Percentiles rank a stretch among this genome's conserved stretches.
These are phyloP conservation scores for Merodon equestris DNA, from an alignment of 2,888 invertebrate genomes.

Conservation along the genomic window DNA sequence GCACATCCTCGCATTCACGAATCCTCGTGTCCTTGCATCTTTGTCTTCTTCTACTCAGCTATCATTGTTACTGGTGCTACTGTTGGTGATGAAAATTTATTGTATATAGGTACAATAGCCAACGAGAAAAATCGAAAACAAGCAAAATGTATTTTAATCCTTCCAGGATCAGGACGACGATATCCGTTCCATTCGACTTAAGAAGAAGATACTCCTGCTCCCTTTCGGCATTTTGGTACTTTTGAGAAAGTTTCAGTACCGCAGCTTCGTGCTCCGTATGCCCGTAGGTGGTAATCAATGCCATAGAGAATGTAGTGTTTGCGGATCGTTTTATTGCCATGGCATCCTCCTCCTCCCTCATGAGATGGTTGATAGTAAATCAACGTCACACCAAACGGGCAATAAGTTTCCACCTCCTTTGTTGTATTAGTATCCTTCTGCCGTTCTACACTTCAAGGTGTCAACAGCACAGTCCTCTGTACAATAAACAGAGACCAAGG, in stretches of 20 bases:
- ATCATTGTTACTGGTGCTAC: neutral
- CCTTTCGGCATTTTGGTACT: neutral
- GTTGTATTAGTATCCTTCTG: no score
- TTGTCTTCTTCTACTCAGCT: neutral
- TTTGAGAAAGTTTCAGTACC: no score
- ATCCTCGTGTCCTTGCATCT: neutral
- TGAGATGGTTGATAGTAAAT: slow-evolving; percentile 45
- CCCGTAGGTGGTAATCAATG: slow-evolving; percentile 52
- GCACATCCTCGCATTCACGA: neutral
- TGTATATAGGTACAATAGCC: slow-evolving; percentile 14
- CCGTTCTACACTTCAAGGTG: slow-evolving; percentile 32
- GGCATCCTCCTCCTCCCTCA: neutral
- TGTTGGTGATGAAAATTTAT: slow-evolving; percentile 29
- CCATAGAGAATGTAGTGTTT: slow-evolving; percentile 19
- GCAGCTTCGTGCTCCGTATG: neutral
- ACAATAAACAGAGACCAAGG: slow-evolving; percentile 20
- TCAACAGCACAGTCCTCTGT: slow-evolving; percentile 36
- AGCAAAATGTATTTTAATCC: slow-evolving; percentile 29
- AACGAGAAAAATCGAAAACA: slow-evolving; percentile 23
- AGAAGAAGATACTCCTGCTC: slow-evolving; percentile 14
- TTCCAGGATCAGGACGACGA: neutral
- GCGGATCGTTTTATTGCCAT: slow-evolving; percentile 43
- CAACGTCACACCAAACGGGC: slow-evolving; percentile 55
- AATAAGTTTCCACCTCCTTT: slow-evolving; percentile 36
- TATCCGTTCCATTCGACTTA: slow-evolving; percentile 31